Conservation (phyloP, 2,113 vertebrate species). For the Menura novaehollandiae region DNA sequence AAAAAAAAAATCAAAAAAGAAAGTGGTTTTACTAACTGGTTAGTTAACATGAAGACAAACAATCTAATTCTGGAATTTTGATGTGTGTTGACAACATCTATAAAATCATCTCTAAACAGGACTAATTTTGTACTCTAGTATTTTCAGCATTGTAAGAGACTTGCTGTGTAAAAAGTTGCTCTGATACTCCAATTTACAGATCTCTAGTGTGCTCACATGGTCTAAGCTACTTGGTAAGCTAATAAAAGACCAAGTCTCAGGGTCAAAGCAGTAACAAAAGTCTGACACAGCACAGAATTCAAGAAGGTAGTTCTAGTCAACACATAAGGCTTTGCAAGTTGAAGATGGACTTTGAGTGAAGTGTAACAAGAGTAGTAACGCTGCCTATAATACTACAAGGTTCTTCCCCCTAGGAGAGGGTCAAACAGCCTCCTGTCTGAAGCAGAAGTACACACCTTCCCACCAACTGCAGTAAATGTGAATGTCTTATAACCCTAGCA, state of each 20-base stretch:
- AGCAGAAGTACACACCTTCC: background rate
- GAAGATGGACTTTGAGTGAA: background rate
- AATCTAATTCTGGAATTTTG: background rate
- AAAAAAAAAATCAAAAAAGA: background rate
- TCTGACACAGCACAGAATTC: background rate
- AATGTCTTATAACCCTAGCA: background rate
- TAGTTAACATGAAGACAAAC: background rate
- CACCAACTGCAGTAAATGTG: background rate
- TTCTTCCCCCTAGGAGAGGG: background rate
- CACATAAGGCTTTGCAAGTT: background rate
- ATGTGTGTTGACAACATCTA: background rate
- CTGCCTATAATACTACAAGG: background rate
- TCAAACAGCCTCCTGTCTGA: background rate
- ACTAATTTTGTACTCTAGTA: background rate
- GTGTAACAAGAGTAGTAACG: background rate
- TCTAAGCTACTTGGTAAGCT: background rate
- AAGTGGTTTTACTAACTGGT: background rate
- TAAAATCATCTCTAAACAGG: background rate
- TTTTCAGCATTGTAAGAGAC: background rate
- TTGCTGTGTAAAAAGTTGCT: background rate
- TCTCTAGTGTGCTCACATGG: background rate
- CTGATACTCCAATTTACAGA: background rate
- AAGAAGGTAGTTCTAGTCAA: background rate
- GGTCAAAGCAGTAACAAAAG: background rate
- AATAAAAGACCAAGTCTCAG: background rate